Base-by-base conservation (phyloP, 2,113 vertebrate species). In the Heloderma charlesbogerti region DNA sequence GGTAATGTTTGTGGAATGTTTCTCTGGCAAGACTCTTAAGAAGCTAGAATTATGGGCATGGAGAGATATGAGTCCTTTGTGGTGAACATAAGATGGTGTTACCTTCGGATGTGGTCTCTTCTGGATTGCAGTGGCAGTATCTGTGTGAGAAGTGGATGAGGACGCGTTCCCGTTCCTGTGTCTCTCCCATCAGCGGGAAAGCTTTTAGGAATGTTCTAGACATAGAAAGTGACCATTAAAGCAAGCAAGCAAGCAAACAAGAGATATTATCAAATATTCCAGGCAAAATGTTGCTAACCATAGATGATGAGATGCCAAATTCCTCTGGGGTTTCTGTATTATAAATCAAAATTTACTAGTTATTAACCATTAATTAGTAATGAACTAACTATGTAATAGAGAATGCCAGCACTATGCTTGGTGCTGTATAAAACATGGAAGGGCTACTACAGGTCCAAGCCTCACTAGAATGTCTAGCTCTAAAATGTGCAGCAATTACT, bases 101-200 rank as follows among this genome's bases (percentile, higher is more conserved):
- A 97, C 97, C 97, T 98, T 98, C 97, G 0, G 98, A 98, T 0
- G 97, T 97, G 94, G 97, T 98, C 84, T 97, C 96, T 0, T 97
- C 96, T 0, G 98, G 98, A 96, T 99, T 99, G 95, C 98, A 99
- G 82, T 98, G 97, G 82, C 98, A 98, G 94, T 98, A 99, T 15
- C 98, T 98, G 79, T 93, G 95, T 72, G 99, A 97, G 95, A 99
- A 99, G 37, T 98, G 98, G 71, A 98, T 98, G 90, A 99, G 97
- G 66, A 99, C 99, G 0, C 99, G 97, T 90, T 99, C 99, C 9
- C 99, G 97, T 94, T 99, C 99, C 97, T 99, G 99, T 0, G 98
- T 99, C 97, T 99, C 99, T 27, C 99, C 99, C 80, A 99, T 99
- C 94, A 99, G 95, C 0, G 99, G 97, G 93, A 99, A 98, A 0